Evolutionary conservation across 2,113 vertebrate genomes (phyloP), one percentile per base, ranked within the genome.

Genomic region (Lates calcarifer): DNA sequence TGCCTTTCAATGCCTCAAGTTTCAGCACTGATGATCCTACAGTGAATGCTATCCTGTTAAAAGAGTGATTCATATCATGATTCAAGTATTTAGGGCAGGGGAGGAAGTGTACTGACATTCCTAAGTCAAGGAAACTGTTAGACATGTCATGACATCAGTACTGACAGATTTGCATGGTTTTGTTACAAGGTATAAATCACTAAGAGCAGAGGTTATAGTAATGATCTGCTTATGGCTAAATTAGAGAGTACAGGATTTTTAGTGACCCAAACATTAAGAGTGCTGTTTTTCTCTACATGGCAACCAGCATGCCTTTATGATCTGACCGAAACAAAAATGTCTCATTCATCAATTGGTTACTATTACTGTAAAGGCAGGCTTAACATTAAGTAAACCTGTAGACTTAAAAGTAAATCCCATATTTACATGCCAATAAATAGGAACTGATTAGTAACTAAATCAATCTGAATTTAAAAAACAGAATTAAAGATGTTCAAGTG

Each of bases 131-230:
- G 89, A 92, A 92, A 91, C 88, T 77, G 91, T 90, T 79, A 79
- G 87, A 93, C 94, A 89, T 91, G 94, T 92, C 87, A 86, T 94
- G 91, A 92, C 93, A 93, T 91, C 88, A 88, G 90, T 77, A 88
- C 87, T 88, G 80, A 89, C 86, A 93, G 90, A 89, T 92, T 81
- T 91, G 90, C 79, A 84, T 81, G 84, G 83, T 80, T 90, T 86
- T 84, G 66, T 75, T 77, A 83, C 77, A 74, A 76, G 82, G 85
- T 88, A 81, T 94, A 94, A 94, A 94, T 94, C 93, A 93, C 62
- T 1, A 47, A 31, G 37, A 74, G 70, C 24, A 72, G 49, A 73
- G 91, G 71, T 79, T 89, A 24, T 47, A 83, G 83, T 83, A 83
- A 88, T 82, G 57, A 70, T 82, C 78, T 56, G 81, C 69, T 90